A percentile compares a stretch with the other conserved stretches of the same genome.
Evolutionary conservation across 2,888 invertebrate species (phyloP).

Genomic region (Hirtodrosophila histrioides): DNA sequence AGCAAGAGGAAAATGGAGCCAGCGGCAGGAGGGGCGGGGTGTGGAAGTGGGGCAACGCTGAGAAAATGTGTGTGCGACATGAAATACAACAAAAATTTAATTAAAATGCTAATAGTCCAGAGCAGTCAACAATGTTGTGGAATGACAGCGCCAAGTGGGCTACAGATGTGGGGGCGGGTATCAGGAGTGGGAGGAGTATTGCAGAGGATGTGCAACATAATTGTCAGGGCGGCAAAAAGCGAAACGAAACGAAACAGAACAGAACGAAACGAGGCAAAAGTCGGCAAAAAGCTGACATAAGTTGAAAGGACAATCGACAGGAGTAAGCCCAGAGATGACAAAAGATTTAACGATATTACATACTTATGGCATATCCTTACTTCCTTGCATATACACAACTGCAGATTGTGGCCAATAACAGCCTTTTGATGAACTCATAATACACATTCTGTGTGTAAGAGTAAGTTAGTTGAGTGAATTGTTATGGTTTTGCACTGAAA

Average conservation of each 20-base stretch:
- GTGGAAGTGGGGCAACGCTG: not conserved
- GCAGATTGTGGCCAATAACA: not conserved
- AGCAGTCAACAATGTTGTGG: slow-evolving; percentile 69
- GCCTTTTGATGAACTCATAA: too few relatives aligned
- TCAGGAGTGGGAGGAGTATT: not conserved
- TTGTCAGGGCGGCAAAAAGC: slow-evolving; percentile 34
- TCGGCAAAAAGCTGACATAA: slow-evolving; percentile 20
- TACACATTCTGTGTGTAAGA: too few relatives aligned
- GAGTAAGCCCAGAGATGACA: not conserved
- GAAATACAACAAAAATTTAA: slow-evolving; percentile 70
- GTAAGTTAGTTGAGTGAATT: too few relatives aligned
- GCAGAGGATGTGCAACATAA: slow-evolving; percentile 65
- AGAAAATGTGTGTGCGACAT: slow-evolving; percentile 30
- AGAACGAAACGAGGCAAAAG: not conserved
- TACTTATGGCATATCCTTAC: too few relatives aligned
- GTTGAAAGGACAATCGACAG: slow-evolving; percentile 12
- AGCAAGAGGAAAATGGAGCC: too few relatives aligned
- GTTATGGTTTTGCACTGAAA: too few relatives aligned
- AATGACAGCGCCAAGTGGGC: slow-evolving; percentile 48
- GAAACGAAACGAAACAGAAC: not conserved
- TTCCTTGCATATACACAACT: slow-evolving; percentile 11
- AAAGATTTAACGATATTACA: slow-evolving; percentile 4
- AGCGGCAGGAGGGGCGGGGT: too few relatives aligned
- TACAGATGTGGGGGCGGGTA: slow-evolving; percentile 5
- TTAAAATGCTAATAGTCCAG: slow-evolving; percentile 77